A percentile compares a stretch with the other conserved stretches of the same genome.
Evolutionary conservation across 2,797 vertebrate genomes (phyloP).

Genomic region (Oceanodroma leucorhoa): DNA sequence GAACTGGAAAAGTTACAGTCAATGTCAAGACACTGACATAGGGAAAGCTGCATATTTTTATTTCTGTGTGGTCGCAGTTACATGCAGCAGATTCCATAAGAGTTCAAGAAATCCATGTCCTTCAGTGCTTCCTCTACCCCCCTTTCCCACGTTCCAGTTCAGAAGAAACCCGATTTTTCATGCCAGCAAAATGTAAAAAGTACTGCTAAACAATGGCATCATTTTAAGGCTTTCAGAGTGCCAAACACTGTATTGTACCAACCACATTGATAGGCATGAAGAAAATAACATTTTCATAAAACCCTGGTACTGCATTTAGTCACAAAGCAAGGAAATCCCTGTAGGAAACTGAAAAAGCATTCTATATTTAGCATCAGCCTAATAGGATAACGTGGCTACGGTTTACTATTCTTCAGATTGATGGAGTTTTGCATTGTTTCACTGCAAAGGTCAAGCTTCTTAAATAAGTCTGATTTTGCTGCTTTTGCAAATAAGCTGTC

Average conservation of each 20-base stretch:
- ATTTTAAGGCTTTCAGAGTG: background rate
- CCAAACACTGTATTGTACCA: background rate
- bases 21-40: background rate
- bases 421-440: background rate
- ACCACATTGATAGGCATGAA: background rate
- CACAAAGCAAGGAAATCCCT: conserved; percentile 17
- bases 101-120: background rate
- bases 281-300: conserved; percentile 15
- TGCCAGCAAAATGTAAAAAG: background rate
- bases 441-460: background rate
- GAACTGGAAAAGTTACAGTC: background rate
- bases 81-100: background rate
- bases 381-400: background rate
- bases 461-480: background rate
- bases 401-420: background rate
- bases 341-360: conserved; percentile 19
- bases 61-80: background rate
- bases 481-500: background rate
- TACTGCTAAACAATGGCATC: background rate
- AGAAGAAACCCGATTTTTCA: background rate
- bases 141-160: background rate
- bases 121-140: background rate
- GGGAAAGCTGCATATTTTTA: background rate
- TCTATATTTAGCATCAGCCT: conserved; percentile 46
- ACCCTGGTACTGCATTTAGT: background rate